A percentile compares a stretch with the other conserved stretches of the same genome.
Evolutionary conservation across 2,888 invertebrate species (phyloP).

Genomic region (Nasonia oneida): DNA sequence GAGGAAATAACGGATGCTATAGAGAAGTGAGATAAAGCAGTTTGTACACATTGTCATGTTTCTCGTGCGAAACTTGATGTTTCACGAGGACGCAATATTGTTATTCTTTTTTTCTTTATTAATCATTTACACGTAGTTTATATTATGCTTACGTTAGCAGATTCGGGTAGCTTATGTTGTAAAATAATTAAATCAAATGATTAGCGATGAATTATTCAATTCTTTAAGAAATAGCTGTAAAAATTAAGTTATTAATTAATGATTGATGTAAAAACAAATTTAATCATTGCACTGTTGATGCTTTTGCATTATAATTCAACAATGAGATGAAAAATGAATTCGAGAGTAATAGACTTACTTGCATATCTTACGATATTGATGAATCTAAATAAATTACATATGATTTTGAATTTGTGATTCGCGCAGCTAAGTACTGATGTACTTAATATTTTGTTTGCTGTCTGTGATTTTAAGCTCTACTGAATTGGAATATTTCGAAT

Average conservation of each 20-base stretch:
- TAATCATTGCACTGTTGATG: conserved; percentile 32
- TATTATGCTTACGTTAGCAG: conserved; percentile 29
- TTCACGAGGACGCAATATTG: conserved; percentile 45
- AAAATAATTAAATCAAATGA: conserved; percentile 47
- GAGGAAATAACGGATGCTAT: too few relatives aligned
- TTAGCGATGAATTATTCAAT: conserved; percentile 49
- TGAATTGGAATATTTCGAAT: background rate
- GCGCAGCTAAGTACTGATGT: conserved; percentile 37
- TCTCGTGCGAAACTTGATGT: conserved; percentile 35
- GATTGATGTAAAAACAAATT: conserved; percentile 27
- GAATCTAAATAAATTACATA: conserved; percentile 19
- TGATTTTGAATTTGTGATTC: conserved; percentile 35
- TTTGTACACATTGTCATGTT: conserved; percentile 35
- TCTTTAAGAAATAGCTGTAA: conserved; percentile 32
- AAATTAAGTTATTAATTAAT: conserved; percentile 46
- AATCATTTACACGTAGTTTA: conserved; percentile 27
- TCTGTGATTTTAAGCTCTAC: conserved; percentile 27
- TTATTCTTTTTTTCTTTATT: conserved; percentile 44
- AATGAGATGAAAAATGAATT: conserved; percentile 28
- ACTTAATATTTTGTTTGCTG: conserved; percentile 44
- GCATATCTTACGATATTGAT: background rate
- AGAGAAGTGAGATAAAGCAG: conserved; percentile 12
- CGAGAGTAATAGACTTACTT: conserved; percentile 22
- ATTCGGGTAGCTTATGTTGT: conserved; percentile 47
- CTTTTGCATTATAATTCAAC: conserved; percentile 49